Base-by-base conservation (phyloP, 2,113 vertebrate species). In the Gavialis gangeticus region DNA sequence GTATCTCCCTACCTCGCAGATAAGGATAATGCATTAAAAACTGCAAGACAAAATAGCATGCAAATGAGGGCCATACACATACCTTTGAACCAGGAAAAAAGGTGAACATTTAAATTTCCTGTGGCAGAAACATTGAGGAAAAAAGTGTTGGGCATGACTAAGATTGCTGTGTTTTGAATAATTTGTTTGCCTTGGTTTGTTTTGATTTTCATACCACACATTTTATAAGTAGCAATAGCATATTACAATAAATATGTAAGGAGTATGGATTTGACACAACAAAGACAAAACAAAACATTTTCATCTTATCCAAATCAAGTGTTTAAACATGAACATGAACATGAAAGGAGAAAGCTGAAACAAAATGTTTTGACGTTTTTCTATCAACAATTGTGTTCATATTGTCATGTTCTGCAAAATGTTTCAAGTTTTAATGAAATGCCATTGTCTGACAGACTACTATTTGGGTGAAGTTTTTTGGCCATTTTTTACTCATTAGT, bases 401-500 rank as follows among this genome's bases (percentile, higher is more conserved):
- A 34, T 10, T 82, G 79, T 69, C 12, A 6, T 16, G 55, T 56
- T 46, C 73, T 30, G 2, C n/a, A n/a, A 85, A 87, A 34, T 11
- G 58, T 76, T 92, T 55, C 75, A 54, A 13, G 4, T 77, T 84
- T 85, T 77, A 71, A 82, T 63, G 79, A 66, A 84, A 46, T 77
- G 24, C 16, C 75, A 46, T 24, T 1, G 62, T 58, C 24, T 56
- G 85, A 67, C 76, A 79, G n/a, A 30, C 91, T 30, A 18, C 79
- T 27, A 27, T 16, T 95, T 57, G 46, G 34, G 71, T 60, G 3
- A 37, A 58, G 85, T 11, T 3, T 0, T n/a, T 57, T 83, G 86
- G 55, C 78, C 27, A 1, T 81, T 67, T 56, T 66, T 64, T 63
- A 21, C 62, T 69, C n/a, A 0, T 0, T 11, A 63, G 5, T 0